Percentiles rank a stretch among this genome's conserved stretches.
phyloP scores from a whole-genome alignment of 2,797 vertebrate genomes.

The Chaetodon trifasciatus region DNA sequence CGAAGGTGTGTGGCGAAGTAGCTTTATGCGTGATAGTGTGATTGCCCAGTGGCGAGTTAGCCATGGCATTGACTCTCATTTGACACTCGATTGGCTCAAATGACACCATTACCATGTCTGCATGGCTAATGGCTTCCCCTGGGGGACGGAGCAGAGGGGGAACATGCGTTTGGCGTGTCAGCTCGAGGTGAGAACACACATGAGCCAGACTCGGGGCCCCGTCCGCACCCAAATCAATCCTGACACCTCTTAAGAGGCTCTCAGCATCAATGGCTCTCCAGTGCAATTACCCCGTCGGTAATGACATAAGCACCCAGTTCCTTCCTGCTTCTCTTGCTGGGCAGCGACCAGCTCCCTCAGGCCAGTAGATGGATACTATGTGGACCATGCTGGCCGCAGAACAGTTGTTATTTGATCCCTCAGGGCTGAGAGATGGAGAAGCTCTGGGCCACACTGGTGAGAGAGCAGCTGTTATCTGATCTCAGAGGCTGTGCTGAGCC shows the following conservation, averaged over 20 bases:
- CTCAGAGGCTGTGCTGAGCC: slow-evolving; percentile 48
- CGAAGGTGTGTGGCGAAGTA: slow-evolving; percentile 51
- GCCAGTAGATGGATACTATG: slow-evolving; percentile 61
- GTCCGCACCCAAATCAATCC: slow-evolving; percentile 80
- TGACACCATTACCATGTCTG: slow-evolving; percentile 87
- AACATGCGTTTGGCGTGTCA: slow-evolving; percentile 84
- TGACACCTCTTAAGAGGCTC: slow-evolving; percentile 86
- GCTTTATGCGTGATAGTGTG: slow-evolving; percentile 47
- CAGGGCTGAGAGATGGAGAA: slow-evolving; percentile 42
- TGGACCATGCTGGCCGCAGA: slow-evolving; percentile 51
- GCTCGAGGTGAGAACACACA: slow-evolving; percentile 88
- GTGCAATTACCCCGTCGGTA: slow-evolving; percentile 83
- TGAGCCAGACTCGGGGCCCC: slow-evolving; percentile 81
- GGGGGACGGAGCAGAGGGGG: slow-evolving; percentile 67
- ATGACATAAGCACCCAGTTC: slow-evolving; percentile 86
- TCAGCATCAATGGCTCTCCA: slow-evolving; percentile 83
- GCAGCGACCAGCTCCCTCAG: slow-evolving; percentile 64
- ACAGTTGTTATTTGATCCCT: slow-evolving; percentile 65
- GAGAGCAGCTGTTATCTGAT: slow-evolving; percentile 70
- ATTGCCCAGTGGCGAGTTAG: slow-evolving; percentile 80
- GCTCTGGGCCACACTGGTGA: slow-evolving; percentile 38
- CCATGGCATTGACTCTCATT: slow-evolving; percentile 79
- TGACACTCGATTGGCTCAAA: slow-evolving; percentile 85
- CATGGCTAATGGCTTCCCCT: slow-evolving; percentile 85
- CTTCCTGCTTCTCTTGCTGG: slow-evolving; percentile 73